Evolutionary conservation across 2,113 vertebrate species (phyloP), one percentile per base, ranked within the genome.

Genomic region (Aptenodytes forsteri): DNA sequence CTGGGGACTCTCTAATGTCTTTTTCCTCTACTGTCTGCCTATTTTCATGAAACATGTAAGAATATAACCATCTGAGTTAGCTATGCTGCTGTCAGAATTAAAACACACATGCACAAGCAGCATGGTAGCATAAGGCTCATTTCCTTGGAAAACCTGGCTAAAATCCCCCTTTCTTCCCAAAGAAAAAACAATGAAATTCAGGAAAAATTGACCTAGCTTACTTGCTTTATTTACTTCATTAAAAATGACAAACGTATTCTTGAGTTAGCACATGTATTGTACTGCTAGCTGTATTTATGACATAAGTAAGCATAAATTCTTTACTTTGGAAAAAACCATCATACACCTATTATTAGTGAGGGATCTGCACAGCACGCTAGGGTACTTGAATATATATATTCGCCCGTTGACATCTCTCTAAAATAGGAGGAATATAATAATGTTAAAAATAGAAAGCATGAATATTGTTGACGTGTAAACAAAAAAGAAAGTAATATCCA

Each of bases 381-480:
- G 42, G 40, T 78, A 32, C 62, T 30, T 42, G 40, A 62, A 83
- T 72, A 29, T 11, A 87, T 56, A 49, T 44, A 64, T 88, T 76
- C 40, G 54, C 46, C 54, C 76, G 40, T 5, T 85, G 75, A 80
- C 70, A 72, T 36, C 36, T 61, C 40, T 46, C 70, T 92, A 71
- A 92, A 93, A 88, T 6, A 93, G 62, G 20, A 76, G 65, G 56
- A 90, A 69, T 88, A 94, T 96, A 94, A 71, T 20, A 40, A 64
- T 2, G 36, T 49, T 97, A 96, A 96, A 96, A 95, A 97, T 91
- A 96, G 96, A 96, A 91, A 61, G 21, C 54, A 95, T 90, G 54
- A 95, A 94, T 97, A 95, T 50, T 66, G 62, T 73, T 94, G 84
- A 90, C 0, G 0, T 44, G 42, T 54, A 93, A 96, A 94, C 92